A percentile compares a stretch with the other conserved stretches of the same genome.
These are phyloP conservation scores for Chrysotoxum bicinctum DNA, from an alignment of 2,888 invertebrate species.

Conservation along the genomic window DNA sequence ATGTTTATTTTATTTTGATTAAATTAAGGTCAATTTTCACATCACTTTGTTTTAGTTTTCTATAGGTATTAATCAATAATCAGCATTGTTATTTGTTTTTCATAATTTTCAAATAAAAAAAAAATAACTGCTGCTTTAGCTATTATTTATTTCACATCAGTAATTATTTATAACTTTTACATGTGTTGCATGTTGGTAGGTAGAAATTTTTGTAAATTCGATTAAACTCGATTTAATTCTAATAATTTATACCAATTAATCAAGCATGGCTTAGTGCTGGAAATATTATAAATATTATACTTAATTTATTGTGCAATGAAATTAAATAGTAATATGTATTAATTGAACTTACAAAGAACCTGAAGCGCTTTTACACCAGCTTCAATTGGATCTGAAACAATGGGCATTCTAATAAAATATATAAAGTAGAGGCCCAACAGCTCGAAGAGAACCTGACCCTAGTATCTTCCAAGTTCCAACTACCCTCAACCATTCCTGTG, in stretches of 20 bases:
- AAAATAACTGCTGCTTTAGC: neutral
- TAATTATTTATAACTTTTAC: neutral
- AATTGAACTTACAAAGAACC: no score
- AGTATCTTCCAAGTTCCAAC: no score
- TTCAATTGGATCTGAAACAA: no score
- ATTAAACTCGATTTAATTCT: neutral
- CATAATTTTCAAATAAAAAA: neutral
- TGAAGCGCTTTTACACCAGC: no score
- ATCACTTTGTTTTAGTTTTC: constrained; percentile 7
- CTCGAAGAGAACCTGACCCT: no score
- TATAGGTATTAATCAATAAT: neutral
- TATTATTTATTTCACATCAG: neutral
- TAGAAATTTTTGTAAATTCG: no score
- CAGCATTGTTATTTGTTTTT: constrained; percentile 2
- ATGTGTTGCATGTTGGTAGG: no score
- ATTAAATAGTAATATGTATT: no score
- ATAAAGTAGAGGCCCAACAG: no score
- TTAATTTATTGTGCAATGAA: no score
- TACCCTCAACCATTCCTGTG: no score
- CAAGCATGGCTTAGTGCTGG: neutral
- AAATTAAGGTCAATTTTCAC: neutral
- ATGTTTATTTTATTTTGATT: constrained; percentile 23
- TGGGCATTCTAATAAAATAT: no score
- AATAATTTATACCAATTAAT: neutral
- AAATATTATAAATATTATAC: neutral